phyloP scores from a whole-genome alignment of 2,888 invertebrate genomes.

The Chloroclysta siterata region DNA sequence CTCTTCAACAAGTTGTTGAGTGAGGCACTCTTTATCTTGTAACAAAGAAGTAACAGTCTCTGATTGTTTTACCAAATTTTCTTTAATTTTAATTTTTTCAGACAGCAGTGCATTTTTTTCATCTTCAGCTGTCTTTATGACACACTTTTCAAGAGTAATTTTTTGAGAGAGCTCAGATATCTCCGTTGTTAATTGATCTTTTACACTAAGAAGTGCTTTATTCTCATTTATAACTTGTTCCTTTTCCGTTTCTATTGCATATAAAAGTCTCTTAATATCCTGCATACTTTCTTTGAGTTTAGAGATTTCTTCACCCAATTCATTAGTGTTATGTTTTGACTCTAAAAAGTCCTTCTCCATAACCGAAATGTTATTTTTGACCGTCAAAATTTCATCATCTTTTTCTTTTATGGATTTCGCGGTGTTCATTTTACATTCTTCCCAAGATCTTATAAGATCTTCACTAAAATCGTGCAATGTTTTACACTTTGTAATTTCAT shows the following conservation, averaged over 20 bases:
- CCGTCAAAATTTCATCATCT: constrained; percentile 18
- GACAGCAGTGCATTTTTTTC: constrained; percentile 34
- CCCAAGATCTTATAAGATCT: constrained; percentile 32
- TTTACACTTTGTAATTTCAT: constrained; percentile 22
- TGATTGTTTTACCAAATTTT: constrained; percentile 42
- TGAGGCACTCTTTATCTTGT: constrained; percentile 54
- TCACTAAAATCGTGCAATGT: constrained; percentile 26
- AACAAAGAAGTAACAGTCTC: constrained; percentile 34
- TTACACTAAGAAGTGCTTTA: constrained; percentile 21
- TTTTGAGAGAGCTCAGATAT: constrained; percentile 24
- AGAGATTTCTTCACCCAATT: constrained; percentile 29
- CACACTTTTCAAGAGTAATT: constrained; percentile 44
- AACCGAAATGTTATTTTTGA: constrained; percentile 12
- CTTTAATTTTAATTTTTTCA: constrained; percentile 40
- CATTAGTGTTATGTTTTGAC: constrained; percentile 23
- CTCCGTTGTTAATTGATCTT: constrained; percentile 23
- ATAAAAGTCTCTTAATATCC: constrained; percentile 34
- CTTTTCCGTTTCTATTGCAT: constrained; percentile 36
- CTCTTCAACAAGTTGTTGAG: constrained; percentile 56
- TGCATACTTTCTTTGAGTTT: constrained; percentile 37
- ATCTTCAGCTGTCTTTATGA: constrained; percentile 46
- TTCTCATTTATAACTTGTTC: constrained; percentile 23
- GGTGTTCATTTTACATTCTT: constrained; percentile 28
- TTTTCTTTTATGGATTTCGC: constrained; percentile 14
- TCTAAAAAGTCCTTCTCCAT: constrained; percentile 24